Base-by-base conservation (phyloP, 2,113 vertebrate species). In the Menura novaehollandiae region DNA sequence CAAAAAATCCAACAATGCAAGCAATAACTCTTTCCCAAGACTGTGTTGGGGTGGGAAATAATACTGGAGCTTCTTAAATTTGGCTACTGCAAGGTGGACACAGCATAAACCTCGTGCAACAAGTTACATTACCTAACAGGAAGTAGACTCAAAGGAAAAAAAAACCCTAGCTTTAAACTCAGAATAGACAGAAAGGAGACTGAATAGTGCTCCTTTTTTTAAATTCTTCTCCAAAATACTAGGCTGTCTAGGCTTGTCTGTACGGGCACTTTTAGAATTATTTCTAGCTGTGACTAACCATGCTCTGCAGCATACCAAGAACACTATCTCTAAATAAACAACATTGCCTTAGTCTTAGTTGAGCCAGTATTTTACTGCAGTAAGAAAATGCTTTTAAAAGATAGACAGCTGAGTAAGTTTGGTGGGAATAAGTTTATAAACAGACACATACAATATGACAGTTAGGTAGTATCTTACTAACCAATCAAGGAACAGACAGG, bases 401-500 rank as follows among this genome's bases (percentile, higher is more conserved):
- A 44, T 15, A 80, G 21, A 49, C 21, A 68, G 28, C 22, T 62
- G 51, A 84, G 66, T 56, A 85, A 78, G 28, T 44, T 94, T 66
- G 23, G 44, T 82, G 4, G 6, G 5, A 72, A 0, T 46, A 76
- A 66, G 33, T 53, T 80, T 67, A 30, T 46, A 37, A 23, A 73
- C 21, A 91, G 13, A 75, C 28, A 72, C 20, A 68, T 30, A 62
- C 20, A 72, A 10, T 9, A 58, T n/a, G 16, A 74, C 11, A 72
- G 30, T 55, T 35, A 37, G 1, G 37, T 41, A 49, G 68, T 52
- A 43, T 85, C 19, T 90, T 78, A 97, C 99, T 98, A 97, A 99
- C 99, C 99, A 88, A 99, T 99, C 93, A 99, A 98, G 62, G 96
- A 98, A 92, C 97, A 97, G 88, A 99, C 93, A 21, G 99, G 98